Evolutionary conservation across 2,797 vertebrate species (phyloP), one percentile per base, ranked within the genome.

Genomic region (Xenentodon cancila): DNA sequence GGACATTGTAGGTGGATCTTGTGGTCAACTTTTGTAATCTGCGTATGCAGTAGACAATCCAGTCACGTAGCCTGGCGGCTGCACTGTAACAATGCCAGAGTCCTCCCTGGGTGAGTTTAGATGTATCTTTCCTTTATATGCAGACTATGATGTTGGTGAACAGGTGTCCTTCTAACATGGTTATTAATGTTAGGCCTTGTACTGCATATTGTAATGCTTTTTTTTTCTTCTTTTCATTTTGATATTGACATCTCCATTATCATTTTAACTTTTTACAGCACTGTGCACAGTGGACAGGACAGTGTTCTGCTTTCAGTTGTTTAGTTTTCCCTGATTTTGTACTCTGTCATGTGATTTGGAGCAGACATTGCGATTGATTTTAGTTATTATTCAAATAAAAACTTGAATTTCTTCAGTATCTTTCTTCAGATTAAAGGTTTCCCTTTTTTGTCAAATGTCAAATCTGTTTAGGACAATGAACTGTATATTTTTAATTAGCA

Each of bases 81-180:
- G 82, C 82, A 85, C 91, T 79, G 47, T 93, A 91, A 93, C 88
- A 88, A 96, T 97, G 93, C 95, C 95, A 50, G 92, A 93, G 86
- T 93, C 92, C 44, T 94, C 90, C 62, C 45, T 92, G 90, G 95
- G 95, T 98, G 92, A 92, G 76, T 86, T 61, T 11, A 62, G 12
- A 59, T 25, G 27, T 49, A 58, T 58, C 0, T 60, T 3, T 42
- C n/a, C 1, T 59, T 57, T 69, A n/a, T 46, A 50, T 6, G 57
- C 37, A 43, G 21, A 18, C 19, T 42, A 22, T 40, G 16, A 22
- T 40, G 3, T 40, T 13, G 15, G 9, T 45, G 17, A 45, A 27
- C 22, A 56, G 9, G 21, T 27, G 37, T 9, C 17, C 21, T 22
- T 40, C 4, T 15, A 40, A 5, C 32, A 7, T 1, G 16, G 13